phyloP scores from a whole-genome alignment of 2,888 invertebrate genomes.

The Campoplex nolae region DNA sequence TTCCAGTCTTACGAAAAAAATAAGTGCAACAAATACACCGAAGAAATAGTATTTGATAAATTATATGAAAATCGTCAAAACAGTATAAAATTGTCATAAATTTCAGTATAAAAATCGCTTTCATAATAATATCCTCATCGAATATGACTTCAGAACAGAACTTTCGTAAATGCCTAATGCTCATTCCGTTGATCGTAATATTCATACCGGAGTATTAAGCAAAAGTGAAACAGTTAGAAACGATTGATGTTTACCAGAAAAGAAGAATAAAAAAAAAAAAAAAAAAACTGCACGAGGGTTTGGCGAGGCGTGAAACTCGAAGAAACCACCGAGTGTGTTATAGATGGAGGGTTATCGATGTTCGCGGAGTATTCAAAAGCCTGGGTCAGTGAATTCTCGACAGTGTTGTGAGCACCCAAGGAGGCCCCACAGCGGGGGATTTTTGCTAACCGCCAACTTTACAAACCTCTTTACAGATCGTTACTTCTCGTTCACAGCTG shows the following conservation, averaged over 20 bases:
- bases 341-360: slow-evolving; percentile 1
- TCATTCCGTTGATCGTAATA: too few species aligned
- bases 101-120: background rate
- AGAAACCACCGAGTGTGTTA: slow-evolving; percentile 31
- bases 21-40: too few species aligned
- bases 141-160: background rate
- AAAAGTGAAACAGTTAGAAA: background rate
- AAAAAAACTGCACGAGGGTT: background rate
- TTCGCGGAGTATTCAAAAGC: slow-evolving; percentile 21
- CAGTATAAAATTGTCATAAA: too few species aligned
- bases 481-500: slow-evolving; percentile 80
- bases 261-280: background rate
- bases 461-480: slow-evolving; percentile 84
- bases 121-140: background rate
- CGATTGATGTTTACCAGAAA: background rate
- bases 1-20: background rate
- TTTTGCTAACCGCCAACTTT: slow-evolving; percentile 81
- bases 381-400: slow-evolving; percentile 49
- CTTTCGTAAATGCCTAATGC: too few species aligned
- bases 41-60: too few species aligned
- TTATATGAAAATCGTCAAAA: too few species aligned
- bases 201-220: too few species aligned
- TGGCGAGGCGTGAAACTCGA: slow-evolving; percentile 46
- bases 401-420: slow-evolving; percentile 69
- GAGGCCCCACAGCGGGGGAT: slow-evolving; percentile 81